Conservation (phyloP, 2,797 vertebrate species). For the Diceros bicornis region DNA sequence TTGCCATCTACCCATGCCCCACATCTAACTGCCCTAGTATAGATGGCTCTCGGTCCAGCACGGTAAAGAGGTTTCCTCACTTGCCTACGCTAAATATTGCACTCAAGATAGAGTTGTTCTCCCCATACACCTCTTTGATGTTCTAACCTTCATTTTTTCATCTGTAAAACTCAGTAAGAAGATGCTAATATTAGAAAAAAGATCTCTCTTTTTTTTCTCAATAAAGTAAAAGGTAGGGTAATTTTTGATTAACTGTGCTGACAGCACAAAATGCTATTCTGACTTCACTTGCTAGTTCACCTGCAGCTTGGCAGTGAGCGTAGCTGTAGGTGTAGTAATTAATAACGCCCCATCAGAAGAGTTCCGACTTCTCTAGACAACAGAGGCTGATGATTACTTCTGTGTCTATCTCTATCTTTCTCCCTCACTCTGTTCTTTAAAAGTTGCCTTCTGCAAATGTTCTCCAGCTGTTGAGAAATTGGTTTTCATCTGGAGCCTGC, state of each 20-base stretch:
- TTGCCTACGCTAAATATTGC: rapidly evolving
- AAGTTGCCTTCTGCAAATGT: conserved; percentile 57
- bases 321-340: conserved; percentile 14
- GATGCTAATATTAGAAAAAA: not conserved
- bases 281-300: not conserved
- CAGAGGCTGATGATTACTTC: conserved; percentile 51
- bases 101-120: not conserved
- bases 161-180: conserved; percentile 57
- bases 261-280: not conserved
- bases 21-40: rapidly evolving
- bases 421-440: conserved; percentile 65
- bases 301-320: not conserved
- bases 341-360: not conserved
- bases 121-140: not conserved
- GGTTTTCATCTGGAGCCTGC: conserved; percentile 77
- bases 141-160: not conserved
- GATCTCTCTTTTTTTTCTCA: not conserved
- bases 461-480: conserved; percentile 77
- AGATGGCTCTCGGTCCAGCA: not conserved
- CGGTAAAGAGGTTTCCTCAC: not conserved
- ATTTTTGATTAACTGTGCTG: conserved; percentile 61
- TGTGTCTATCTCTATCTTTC: conserved; percentile 64
- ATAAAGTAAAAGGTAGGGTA: conserved; percentile 37
- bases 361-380: conserved; percentile 34
- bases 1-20: rapidly evolving